Percentiles rank a stretch among this genome's conserved stretches.
Evolutionary conservation across 2,797 vertebrate genomes (phyloP).

Genomic region (Alectoris magna): DNA sequence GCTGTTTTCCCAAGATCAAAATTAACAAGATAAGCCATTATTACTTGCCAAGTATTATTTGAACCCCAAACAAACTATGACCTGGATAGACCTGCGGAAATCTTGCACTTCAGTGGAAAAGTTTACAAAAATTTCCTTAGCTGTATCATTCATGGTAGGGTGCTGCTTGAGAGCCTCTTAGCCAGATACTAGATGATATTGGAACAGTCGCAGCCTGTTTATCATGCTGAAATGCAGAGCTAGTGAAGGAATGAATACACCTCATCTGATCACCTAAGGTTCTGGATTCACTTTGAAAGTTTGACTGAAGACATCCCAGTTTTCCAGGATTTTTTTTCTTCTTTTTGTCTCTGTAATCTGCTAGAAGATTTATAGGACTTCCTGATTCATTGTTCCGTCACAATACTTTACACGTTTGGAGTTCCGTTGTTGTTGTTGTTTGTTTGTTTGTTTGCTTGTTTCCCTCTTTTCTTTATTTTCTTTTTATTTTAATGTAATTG

Average conservation of each 20-base stretch:
- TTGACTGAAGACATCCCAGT: background rate
- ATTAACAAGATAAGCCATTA: constrained; percentile 35
- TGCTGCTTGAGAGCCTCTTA: background rate
- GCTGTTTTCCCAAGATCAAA: constrained; percentile 49
- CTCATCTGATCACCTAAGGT: background rate
- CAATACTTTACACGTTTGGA: background rate
- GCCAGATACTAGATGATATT: too few relatives aligned
- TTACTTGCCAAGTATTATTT: background rate
- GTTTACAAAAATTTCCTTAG: background rate
- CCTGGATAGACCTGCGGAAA: background rate
- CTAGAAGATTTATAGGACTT: background rate
- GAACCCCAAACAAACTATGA: constrained; percentile 1
- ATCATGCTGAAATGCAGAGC: background rate
- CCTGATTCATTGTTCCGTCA: background rate
- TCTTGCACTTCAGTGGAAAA: background rate
- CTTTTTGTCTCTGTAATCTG: background rate
- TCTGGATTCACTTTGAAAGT: background rate
- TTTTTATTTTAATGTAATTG: background rate
- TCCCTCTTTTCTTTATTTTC: background rate
- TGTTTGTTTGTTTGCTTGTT: background rate
- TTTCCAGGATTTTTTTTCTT: background rate
- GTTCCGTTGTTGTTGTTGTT: background rate
- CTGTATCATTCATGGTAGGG: background rate
- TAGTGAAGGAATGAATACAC: background rate
- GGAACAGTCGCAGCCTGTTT: background rate